Evolutionary conservation across 2,797 vertebrate species (phyloP), one percentile per base, ranked within the genome.

Genomic region (Alcedo quadribrachys): DNA sequence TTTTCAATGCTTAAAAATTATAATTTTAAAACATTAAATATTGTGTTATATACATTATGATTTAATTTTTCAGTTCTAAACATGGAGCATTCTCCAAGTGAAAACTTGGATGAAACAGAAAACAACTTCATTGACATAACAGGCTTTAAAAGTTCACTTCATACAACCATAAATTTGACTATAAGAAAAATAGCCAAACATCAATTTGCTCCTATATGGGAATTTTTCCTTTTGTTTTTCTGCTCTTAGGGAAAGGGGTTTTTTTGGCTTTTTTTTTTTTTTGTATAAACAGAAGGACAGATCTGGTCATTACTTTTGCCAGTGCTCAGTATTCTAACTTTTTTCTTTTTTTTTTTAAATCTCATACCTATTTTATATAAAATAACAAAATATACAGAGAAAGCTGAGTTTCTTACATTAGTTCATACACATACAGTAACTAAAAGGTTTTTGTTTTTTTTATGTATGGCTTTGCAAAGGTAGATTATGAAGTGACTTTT

Each of bases 401-500:
- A 98, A 98, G 98, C 94, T 85, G 98, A 96, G 96, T 98, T 97
- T 97, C 97, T 98, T 98, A 98, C 97, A 98, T 98, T 98, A 98
- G 97, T 98, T 98, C 97, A 98, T 98, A 98, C 97, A 98, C 97
- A 97, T 97, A 98, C 96, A 96, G 97, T 97, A 98, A 98, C 97
- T 96, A 97, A 98, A 97, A 95, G 87, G 27, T 85, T 97, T 97
- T 96, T 96, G 86, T 30, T 85, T 97, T 97, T 96, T 96, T 97
- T 96, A 98, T 98, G 98, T 99, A 99, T 99, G 99, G 99, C 99
- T 99, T 99, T 98, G 97, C 98, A 99, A 98, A 98, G 98, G 98
- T 98, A 98, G 98, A 98, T 98, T 97, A 98, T 98, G 98, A 98
- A 93, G 96, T 98, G 98, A 98, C 92, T 97, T 98, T 98, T 97